A percentile compares a stretch with the other conserved stretches of the same genome.
Evolutionary conservation across 2,113 vertebrate genomes (phyloP).

Genomic region (Forbesichthys agassizii): DNA sequence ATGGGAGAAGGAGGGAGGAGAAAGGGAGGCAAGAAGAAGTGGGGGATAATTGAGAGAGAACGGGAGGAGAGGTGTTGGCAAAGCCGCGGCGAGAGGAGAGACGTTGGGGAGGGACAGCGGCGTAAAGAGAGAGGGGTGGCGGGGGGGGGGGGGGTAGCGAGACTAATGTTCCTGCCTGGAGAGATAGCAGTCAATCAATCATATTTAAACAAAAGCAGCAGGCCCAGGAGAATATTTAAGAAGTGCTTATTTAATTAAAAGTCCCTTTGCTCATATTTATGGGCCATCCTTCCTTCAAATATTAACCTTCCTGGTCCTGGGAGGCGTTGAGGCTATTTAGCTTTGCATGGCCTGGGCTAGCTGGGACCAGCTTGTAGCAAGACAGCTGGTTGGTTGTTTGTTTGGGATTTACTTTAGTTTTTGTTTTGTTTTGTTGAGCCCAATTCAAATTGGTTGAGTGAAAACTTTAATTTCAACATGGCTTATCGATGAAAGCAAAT

Average conservation of each 20-base stretch:
- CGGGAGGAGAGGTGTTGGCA: constrained; percentile 66
- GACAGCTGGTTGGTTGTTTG: not conserved
- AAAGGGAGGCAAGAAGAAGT: constrained; percentile 27
- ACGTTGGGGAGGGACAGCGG: constrained; percentile 19
- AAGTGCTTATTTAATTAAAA: constrained; percentile 99
- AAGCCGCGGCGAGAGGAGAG: constrained; percentile 52
- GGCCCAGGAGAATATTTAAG: constrained; percentile 96
- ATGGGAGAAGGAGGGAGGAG: constrained; percentile 22
- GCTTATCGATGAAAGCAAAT: too few species aligned
- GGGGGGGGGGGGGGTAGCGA: constrained; percentile 52
- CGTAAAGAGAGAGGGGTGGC: constrained; percentile 27
- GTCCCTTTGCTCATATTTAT: constrained; percentile 98
- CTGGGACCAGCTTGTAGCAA: constrained; percentile 58
- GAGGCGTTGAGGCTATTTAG: constrained; percentile 44
- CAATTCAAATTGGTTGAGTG: too few species aligned
- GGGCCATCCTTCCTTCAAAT: constrained; percentile 91
- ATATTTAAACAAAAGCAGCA: constrained; percentile 98
- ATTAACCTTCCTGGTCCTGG: constrained; percentile 84
- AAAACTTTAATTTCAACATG: too few species aligned
- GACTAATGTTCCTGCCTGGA: constrained; percentile 78
- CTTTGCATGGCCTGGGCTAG: constrained; percentile 14
- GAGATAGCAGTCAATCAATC: constrained; percentile 94
- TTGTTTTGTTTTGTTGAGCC: too few species aligned
- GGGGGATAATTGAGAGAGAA: constrained; percentile 68
- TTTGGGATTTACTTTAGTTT: too few species aligned